Evolutionary conservation across 35 echinoderm and acorn worm genomes (phyloP).

Genomic region (Acanthaster planci): DNA sequence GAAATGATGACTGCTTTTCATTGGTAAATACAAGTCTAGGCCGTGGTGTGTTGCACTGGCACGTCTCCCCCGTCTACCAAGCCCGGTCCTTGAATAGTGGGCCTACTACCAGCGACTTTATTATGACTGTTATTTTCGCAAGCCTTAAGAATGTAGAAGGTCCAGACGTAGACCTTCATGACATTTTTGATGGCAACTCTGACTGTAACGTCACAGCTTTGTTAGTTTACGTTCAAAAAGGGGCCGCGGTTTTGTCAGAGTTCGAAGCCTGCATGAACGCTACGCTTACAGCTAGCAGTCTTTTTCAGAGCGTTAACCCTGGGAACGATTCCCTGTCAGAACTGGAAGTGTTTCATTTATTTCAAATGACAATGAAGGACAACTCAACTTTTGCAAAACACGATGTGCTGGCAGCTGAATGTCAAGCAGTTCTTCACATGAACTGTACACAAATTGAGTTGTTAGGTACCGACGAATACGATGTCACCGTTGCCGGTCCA

Average conservation of each 20-base stretch:
- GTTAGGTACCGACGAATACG: background rate
- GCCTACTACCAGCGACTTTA: no score
- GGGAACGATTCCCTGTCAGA: no score
- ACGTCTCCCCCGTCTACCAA: background rate
- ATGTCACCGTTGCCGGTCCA: no score
- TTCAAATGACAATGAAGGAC: no score
- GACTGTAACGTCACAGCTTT: background rate
- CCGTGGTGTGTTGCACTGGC: background rate
- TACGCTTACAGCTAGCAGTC: background rate
- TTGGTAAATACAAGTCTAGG: background rate
- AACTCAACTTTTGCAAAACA: no score
- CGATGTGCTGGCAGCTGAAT: no score
- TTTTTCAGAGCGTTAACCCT: background rate
- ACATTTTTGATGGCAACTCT: no score
- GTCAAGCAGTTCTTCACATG: background rate
- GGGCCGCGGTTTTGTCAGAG: background rate
- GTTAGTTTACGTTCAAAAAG: background rate
- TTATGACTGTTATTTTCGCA: no score
- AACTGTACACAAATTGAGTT: background rate
- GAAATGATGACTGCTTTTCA: background rate
- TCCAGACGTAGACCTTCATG: no score
- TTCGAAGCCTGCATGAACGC: background rate
- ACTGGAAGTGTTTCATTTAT: no score
- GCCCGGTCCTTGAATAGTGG: no score
- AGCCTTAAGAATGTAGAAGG: no score